Conservation (phyloP, 2,797 vertebrate species). For the Carduelis carduelis region DNA sequence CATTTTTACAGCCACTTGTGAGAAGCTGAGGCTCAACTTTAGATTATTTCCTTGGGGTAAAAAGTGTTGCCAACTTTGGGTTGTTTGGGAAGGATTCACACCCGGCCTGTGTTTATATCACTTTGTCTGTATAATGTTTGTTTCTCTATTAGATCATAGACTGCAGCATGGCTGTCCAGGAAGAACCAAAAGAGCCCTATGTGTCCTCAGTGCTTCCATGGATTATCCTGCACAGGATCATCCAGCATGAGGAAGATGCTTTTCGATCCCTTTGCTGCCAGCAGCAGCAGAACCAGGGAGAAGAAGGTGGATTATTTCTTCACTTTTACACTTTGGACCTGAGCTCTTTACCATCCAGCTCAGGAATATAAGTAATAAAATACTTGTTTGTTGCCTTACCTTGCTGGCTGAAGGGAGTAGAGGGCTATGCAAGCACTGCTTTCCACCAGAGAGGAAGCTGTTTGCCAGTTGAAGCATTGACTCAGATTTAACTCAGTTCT, state of each 20-base stretch:
- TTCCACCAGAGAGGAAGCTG: background rate
- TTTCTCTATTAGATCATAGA: constrained; percentile 85
- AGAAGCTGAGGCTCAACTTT: background rate
- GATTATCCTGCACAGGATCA: constrained; percentile 90
- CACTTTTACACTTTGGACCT: background rate
- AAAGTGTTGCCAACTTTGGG: background rate
- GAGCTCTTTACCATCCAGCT: background rate
- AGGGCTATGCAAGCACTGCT: background rate
- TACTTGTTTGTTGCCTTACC: background rate
- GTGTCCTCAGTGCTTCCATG: constrained; percentile 94
- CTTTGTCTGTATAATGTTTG: background rate
- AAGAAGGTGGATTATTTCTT: constrained; percentile 80
- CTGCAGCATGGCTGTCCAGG: constrained; percentile 90
- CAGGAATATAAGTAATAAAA: background rate
- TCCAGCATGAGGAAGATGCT: constrained; percentile 91
- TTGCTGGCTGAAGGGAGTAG: background rate
- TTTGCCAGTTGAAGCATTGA: background rate
- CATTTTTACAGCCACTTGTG: background rate
- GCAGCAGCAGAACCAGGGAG: constrained; percentile 75
- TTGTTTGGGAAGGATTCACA: background rate
- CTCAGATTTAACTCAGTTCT: background rate
- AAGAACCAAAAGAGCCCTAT: constrained; percentile 91
- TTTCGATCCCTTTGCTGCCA: constrained; percentile 84
- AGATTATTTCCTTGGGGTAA: background rate
- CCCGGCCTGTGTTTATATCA: background rate